A percentile compares a stretch with the other conserved stretches of the same genome.
phyloP scores from a whole-genome alignment of 2,797 vertebrate species.

The Synanceia verrucosa region DNA sequence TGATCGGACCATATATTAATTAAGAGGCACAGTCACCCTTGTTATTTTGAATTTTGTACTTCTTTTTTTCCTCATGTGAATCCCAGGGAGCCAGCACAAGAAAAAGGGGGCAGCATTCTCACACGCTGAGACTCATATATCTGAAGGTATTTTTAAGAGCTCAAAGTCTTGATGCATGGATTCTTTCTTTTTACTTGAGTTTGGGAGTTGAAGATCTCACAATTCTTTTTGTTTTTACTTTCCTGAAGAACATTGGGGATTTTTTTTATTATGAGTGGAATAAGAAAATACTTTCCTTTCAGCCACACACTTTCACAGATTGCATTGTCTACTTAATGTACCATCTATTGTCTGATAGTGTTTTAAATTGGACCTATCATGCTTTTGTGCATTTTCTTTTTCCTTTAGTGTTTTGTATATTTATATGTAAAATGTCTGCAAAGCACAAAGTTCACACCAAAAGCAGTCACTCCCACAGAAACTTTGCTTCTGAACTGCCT shows the following conservation, averaged over 20 bases:
- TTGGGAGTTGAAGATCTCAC: constrained; percentile 37
- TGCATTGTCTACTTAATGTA: constrained; percentile 52
- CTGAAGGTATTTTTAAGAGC: constrained; percentile 80
- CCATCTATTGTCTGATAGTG: constrained; percentile 18
- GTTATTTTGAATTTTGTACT: constrained; percentile 66
- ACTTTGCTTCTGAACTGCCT: too few relatives aligned
- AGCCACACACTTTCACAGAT: constrained; percentile 35
- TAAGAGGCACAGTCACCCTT: constrained; percentile 42
- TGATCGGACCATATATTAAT: constrained; percentile 37
- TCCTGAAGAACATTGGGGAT: neutral
- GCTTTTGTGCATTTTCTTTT: too few relatives aligned
- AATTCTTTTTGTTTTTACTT: constrained; percentile 18
- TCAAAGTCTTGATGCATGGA: constrained; percentile 72
- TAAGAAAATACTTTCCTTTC: constrained; percentile 14
- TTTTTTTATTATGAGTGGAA: constrained; percentile 37
- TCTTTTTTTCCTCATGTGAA: constrained; percentile 60
- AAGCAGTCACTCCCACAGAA: too few relatives aligned
- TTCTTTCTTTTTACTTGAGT: constrained; percentile 58
- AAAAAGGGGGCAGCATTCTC: constrained; percentile 81
- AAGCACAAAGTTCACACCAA: too few relatives aligned
- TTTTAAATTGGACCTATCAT: too few relatives aligned
- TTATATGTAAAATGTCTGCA: too few relatives aligned
- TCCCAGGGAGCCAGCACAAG: constrained; percentile 79
- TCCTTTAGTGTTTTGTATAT: too few relatives aligned
- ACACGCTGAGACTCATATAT: constrained; percentile 80